Evolutionary conservation across 2,888 invertebrate species (phyloP), one percentile per base, ranked within the genome.

Genomic region (Miltochrista miniata): DNA sequence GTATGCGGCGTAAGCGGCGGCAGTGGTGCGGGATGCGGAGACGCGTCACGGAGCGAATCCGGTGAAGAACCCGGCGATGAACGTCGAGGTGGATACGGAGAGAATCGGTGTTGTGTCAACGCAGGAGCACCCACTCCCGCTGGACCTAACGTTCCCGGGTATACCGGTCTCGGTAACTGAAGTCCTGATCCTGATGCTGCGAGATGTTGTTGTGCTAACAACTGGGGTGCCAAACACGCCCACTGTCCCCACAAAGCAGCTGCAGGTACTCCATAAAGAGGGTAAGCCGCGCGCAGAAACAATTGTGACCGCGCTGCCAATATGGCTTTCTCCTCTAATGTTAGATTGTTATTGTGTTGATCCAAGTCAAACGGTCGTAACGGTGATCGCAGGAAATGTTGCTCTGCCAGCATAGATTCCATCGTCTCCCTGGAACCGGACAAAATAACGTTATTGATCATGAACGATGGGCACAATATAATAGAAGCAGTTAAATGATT

Each of bases 401-500:
- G 96, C 76, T 97, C 96, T 38, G 95, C 96, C 72, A 97, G 83
- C 95, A 97, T 96, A 47, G 95, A 95, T 85, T 97, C 97, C 97
- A 97, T 97, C 51, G 96, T 96, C 90, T 97, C 97, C 87, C 97
- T 96, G 94, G 66, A 89, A 91, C 59, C 71, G 67, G 51, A 72
- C 54, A 68, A 59, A 64, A 49, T 11, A 47, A 53, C 15, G 57
- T 50, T 68, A 66, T 58, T 70, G 45, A 46, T 35, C 8, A 30
- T 55, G 54, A 44, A 42, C 36, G 18, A 47, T 38, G 13, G 36
- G 30, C 29, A 51, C 13, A 9, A 45, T 5, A 31, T 31, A 59
- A 40, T 50, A 49, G 9, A 34, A 51, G 48, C 51, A 56, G 56
- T 38, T 49, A 61, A 59, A 76, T 74, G 72, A 79, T 75, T 72